Evolutionary conservation across 1,140 invertebrate species (phyloP).

Genomic region (Parasteatoda tepidariorum): DNA sequence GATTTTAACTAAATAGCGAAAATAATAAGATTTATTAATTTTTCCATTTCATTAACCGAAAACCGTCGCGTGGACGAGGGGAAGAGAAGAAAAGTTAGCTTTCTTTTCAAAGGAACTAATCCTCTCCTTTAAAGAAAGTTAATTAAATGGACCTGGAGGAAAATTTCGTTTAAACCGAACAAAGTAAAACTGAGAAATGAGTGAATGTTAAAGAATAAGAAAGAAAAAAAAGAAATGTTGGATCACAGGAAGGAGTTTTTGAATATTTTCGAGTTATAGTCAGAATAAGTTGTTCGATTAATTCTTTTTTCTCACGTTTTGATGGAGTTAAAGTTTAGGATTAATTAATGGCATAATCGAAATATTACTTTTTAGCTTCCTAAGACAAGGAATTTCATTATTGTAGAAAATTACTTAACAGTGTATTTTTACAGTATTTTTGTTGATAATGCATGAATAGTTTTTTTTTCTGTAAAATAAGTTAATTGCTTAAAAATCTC

Average conservation of each 20-base stretch:
- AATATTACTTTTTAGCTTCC: constrained; percentile 25
- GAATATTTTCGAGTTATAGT: neutral
- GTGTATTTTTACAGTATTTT: too few species aligned
- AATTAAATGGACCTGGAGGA: constrained; percentile 38
- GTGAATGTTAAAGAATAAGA: too few species aligned
- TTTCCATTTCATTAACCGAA: constrained; percentile 49
- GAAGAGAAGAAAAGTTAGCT: constrained; percentile 37
- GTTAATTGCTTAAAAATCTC: too few species aligned
- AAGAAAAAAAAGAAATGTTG: too few species aligned
- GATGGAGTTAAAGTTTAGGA: constrained; percentile 19
- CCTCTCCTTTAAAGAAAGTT: constrained; percentile 41
- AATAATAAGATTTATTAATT: constrained; percentile 55
- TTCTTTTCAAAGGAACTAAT: constrained; percentile 32
- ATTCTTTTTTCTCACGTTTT: constrained; percentile 51
- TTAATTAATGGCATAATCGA: constrained; percentile 52
- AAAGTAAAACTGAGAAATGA: constrained; percentile 10
- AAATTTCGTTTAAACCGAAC: constrained; percentile 34
- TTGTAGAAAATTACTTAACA: constrained; percentile 25
- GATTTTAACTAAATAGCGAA: neutral
- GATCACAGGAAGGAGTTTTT: too few species aligned
- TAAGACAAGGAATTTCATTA: constrained; percentile 30
- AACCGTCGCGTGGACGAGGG: too few species aligned
- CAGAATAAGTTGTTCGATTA: constrained; percentile 44
- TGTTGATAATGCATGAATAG: too few species aligned
- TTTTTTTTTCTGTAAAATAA: too few species aligned